A percentile compares a stretch with the other conserved stretches of the same genome.
phyloP scores from a whole-genome alignment of 2,888 invertebrate species.

The Venusia cambrica region DNA sequence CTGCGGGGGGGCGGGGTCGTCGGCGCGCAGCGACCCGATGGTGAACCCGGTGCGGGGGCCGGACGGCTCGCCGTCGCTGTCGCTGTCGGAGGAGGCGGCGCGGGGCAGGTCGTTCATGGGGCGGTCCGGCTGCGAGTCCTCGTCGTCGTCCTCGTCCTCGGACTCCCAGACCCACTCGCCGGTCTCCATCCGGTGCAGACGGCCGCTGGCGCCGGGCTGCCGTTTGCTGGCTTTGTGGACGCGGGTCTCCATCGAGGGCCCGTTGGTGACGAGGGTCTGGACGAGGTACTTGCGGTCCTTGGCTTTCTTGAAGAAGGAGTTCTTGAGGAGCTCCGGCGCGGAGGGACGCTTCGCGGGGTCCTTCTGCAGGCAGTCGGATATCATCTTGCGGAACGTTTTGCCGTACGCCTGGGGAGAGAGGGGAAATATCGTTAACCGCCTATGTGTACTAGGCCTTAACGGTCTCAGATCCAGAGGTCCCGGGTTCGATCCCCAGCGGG shows the following conservation, averaged over 20 bases:
- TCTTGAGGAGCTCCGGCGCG: conserved; percentile 97
- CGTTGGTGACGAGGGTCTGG: conserved; percentile 91
- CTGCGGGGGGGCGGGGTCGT: conserved; percentile 68
- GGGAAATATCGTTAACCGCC: too few relatives aligned
- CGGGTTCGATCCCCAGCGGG: too few relatives aligned
- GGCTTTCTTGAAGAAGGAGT: conserved; percentile 99
- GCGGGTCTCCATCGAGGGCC: conserved; percentile 94
- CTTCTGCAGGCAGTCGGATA: conserved; percentile 98
- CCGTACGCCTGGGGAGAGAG: conserved; percentile 86
- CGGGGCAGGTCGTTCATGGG: conserved; percentile 83
- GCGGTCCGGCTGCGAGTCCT: conserved; percentile 76
- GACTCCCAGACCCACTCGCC: conserved; percentile 99
- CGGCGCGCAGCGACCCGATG: conserved; percentile 32
- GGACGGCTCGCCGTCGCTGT: conserved; percentile 60
- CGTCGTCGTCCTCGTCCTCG: conserved; percentile 90
- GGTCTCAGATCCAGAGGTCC: too few relatives aligned
- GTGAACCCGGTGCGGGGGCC: conserved; percentile 32
- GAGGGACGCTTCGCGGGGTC: conserved; percentile 97
- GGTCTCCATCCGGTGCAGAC: conserved; percentile 95
- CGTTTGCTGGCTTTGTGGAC: conserved; percentile 93
- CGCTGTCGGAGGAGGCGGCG: conserved; percentile 82
- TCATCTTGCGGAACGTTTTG: conserved; percentile 98
- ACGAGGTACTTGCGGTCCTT: conserved; percentile 96
- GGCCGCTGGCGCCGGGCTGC: conserved; percentile 92
- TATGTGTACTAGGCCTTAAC: too few relatives aligned